Conservation (phyloP, 1,140 invertebrate genomes). For the Papilio helenus region DNA sequence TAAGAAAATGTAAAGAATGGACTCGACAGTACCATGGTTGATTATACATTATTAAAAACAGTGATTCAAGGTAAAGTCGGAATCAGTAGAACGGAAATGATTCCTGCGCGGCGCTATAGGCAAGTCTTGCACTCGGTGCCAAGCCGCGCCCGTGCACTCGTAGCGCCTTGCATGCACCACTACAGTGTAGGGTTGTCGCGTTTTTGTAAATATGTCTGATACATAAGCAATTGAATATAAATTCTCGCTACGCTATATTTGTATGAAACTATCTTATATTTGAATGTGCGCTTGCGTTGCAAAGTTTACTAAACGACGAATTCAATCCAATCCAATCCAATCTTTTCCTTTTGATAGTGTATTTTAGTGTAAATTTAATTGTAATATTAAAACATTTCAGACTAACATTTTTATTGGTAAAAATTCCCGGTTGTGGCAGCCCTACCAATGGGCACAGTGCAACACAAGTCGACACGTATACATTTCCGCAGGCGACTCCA, state of each 20-base stretch:
- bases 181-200: conserved; percentile 22
- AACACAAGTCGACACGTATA: conserved; percentile 46
- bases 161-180: conserved; percentile 29
- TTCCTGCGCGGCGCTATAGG: conserved; percentile 38
- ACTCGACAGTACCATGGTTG: too few relatives aligned
- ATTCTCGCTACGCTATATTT: too few relatives aligned
- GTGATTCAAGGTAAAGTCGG: conserved; percentile 17
- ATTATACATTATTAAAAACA: not conserved
- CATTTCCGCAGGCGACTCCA: conserved; percentile 55
- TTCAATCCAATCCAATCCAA: too few relatives aligned
- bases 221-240: not conserved
- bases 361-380: not conserved
- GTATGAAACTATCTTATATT: not conserved
- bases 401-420: not conserved
- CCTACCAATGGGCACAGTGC: conserved; percentile 24
- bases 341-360: not conserved
- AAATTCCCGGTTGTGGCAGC: conserved; percentile 2
- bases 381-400: not conserved
- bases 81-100: conserved; percentile 42
- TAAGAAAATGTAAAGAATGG: too few relatives aligned
- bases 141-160: conserved; percentile 32
- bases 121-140: conserved; percentile 31
- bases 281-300: not conserved
- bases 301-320: too few relatives aligned
- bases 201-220: not conserved